Base-by-base conservation (phyloP, 1,140 invertebrate genomes). In the Doryteuthis pealeii region DNA sequence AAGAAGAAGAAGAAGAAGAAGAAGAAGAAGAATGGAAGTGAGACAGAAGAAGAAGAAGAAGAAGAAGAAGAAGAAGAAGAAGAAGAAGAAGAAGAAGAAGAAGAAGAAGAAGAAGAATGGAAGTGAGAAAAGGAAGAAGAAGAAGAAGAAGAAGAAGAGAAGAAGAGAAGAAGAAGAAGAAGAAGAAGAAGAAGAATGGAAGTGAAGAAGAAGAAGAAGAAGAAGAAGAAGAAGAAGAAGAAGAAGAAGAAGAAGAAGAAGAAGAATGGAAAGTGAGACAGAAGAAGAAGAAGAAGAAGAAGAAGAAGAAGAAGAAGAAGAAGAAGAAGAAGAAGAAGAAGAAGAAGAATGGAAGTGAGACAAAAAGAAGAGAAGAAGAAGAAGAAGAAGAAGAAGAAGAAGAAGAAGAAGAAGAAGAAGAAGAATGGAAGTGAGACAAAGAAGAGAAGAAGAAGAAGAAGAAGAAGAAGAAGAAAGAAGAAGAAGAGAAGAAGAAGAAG, bases 11-110 rank as follows among this genome's bases (percentile, higher is more conserved):
- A 33, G 54, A 62, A 65, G 69, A 31, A 49, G 74, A n/a, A n/a
- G n/a, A n/a, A n/a, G n/a, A n/a, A n/a, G n/a, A n/a, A n/a, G n/a
- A n/a, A n/a, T n/a, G n/a, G n/a, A n/a, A n/a, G n/a, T n/a, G n/a
- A n/a, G n/a, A n/a, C n/a, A n/a, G n/a, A n/a, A n/a, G n/a, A n/a
- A 66, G 69, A 28, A 33, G n/a, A 65, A 40, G 54, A 49, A 58
- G 33, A 72, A 15, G 31, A 30, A 70, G 12, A 30, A 58, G 68
- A 72, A 71, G n/a, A 67, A 26, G 40, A 58, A 70, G 31, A 26
- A 74, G 67, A 71, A 54, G 69, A 62, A 31, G 68, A 70, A 49
- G 28, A 32, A 62, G 15, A 71, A 49, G 58, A 71, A 67, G 58
- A 22, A 22, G 26, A 45, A n/a, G 54, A 45, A n/a, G 32, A 43